Percentiles rank a stretch among this genome's conserved stretches.
Conservation (phyloP, 2,797 vertebrate genomes). For the Liasis olivaceus region DNA sequence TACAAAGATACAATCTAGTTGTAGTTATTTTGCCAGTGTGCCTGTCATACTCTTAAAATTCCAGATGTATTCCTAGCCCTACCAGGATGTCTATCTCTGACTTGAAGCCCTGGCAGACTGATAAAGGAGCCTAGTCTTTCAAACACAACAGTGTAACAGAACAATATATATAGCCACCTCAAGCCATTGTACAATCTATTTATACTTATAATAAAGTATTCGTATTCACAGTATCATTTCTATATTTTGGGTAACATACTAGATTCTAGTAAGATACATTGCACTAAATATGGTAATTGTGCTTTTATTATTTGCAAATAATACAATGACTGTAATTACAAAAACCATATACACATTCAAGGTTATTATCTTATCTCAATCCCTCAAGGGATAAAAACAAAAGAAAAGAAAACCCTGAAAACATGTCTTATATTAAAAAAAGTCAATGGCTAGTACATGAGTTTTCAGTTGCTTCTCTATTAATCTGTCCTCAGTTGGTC, state of each 20-base stretch:
- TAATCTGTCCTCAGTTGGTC: not conserved
- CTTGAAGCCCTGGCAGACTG: not conserved
- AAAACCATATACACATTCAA: not conserved
- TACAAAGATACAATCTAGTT: not conserved
- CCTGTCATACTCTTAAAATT: not conserved
- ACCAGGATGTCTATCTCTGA: not conserved
- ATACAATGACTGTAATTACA: not conserved
- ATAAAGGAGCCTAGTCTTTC: not conserved
- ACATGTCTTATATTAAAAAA: not conserved
- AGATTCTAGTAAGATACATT: not conserved
- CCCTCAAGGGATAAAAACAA: not conserved
- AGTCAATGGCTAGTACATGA: not conserved
- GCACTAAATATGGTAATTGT: fast-evolving
- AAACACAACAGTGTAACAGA: not conserved
- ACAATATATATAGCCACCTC: not conserved
- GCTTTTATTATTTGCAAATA: conserved; percentile 3
- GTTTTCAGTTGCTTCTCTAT: not conserved
- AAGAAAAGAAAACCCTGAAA: too few relatives aligned
- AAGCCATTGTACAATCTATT: not conserved
- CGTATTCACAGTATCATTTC: not conserved
- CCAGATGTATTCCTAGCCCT: not conserved
- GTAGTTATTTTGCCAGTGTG: not conserved
- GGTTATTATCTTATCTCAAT: not conserved
- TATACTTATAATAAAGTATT: conserved; percentile 19
- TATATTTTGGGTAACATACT: conserved; percentile 28